Evolutionary conservation across 2,888 invertebrate species (phyloP).

Genomic region (Pterostichus niger): DNA sequence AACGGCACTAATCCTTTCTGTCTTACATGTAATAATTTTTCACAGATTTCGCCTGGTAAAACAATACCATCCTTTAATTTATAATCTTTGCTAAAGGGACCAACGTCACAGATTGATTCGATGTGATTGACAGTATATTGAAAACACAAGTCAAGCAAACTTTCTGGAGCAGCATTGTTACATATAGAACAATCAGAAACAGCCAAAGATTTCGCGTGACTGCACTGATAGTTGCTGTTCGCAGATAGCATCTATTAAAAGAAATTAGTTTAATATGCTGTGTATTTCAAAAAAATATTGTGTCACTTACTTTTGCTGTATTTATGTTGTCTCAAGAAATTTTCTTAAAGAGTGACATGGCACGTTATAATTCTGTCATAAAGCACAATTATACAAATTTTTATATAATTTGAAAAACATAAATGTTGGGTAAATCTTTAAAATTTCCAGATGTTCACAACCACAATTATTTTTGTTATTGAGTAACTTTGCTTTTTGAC

Average conservation of each 20-base stretch:
- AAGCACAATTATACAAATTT: conserved; percentile 41
- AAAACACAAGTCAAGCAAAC: conserved; percentile 83
- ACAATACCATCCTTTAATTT: conserved; percentile 82
- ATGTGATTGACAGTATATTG: conserved; percentile 82
- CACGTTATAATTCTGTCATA: conserved; percentile 57
- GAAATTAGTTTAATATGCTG: conserved; percentile 40
- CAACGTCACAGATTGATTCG: conserved; percentile 80
- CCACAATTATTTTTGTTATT: conserved; percentile 75
- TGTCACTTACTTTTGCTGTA: conserved; percentile 44
- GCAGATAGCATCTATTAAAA: conserved; percentile 73
- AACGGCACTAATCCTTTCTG: conserved; percentile 77
- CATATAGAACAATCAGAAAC: conserved; percentile 76
- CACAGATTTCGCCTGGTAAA: conserved; percentile 86
- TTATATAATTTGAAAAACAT: conserved; percentile 53
- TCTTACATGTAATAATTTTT: conserved; percentile 82
- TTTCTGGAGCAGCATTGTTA: conserved; percentile 79
- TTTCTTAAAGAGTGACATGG: conserved; percentile 65
- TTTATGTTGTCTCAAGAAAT: conserved; percentile 57
- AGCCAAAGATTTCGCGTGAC: conserved; percentile 75
- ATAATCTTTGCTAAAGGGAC: conserved; percentile 77
- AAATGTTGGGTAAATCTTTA: conserved; percentile 55
- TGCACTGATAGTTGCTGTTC: conserved; percentile 72
- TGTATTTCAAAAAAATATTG: conserved; percentile 2
- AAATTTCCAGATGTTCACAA: conserved; percentile 73
- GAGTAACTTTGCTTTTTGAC: conserved; percentile 72